A percentile compares a stretch with the other conserved stretches of the same genome.
Evolutionary conservation across 1,140 invertebrate genomes (phyloP).

Genomic region (Pantala flavescens): DNA sequence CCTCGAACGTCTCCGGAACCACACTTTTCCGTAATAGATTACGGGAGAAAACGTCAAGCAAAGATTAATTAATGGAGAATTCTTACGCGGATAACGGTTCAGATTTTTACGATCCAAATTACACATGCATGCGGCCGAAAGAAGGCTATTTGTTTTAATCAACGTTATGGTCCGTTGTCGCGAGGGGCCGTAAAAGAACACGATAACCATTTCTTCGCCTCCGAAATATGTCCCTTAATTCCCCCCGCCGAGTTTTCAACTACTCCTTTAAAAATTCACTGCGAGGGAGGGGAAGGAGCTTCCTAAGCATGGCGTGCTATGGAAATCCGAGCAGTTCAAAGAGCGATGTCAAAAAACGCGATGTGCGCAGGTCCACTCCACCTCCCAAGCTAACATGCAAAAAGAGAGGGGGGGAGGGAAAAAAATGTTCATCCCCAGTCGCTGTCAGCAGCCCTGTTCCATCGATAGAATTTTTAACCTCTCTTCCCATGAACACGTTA

Average conservation of each 20-base stretch:
- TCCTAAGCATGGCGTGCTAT: background rate
- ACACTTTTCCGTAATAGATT: too few species aligned
- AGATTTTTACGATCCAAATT: background rate
- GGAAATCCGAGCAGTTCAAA: slow-evolving; percentile 8
- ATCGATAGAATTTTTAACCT: slow-evolving; percentile 10
- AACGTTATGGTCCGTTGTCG: background rate
- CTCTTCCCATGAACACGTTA: background rate
- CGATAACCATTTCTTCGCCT: background rate
- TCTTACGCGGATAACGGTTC: too few species aligned
- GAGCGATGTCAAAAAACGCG: background rate
- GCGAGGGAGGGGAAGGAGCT: background rate
- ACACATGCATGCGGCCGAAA: background rate
- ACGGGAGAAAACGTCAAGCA: too few species aligned
- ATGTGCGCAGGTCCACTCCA: background rate
- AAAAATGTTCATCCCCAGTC: slow-evolving; percentile 9
- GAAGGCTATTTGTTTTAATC: background rate
- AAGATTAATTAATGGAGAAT: too few species aligned
- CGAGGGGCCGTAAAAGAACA: background rate
- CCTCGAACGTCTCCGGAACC: too few species aligned
- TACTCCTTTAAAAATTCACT: background rate
- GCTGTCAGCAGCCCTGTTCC: background rate
- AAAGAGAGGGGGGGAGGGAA: background rate
- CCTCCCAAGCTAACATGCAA: background rate
- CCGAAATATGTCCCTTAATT: background rate
- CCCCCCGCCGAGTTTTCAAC: slow-evolving; percentile 1